phyloP scores from a whole-genome alignment of 2,113 vertebrate species.

The Epinephelus moara region DNA sequence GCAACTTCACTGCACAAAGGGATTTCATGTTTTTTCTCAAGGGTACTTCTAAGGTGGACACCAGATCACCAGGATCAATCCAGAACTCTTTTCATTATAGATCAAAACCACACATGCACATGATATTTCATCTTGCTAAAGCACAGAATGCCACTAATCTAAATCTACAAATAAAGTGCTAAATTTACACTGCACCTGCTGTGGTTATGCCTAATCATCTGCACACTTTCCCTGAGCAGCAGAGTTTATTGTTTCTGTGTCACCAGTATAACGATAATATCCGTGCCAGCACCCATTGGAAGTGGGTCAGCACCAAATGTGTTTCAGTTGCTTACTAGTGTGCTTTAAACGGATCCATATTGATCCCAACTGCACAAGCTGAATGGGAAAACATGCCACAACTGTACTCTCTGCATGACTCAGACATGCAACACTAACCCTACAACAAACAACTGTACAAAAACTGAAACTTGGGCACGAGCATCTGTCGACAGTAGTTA shows the following conservation, averaged over 20 bases:
- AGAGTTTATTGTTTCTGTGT: conserved; percentile 8
- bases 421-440: conserved; percentile 5
- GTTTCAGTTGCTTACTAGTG: conserved; percentile 22
- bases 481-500: not conserved
- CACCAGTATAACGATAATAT: conserved; percentile 33
- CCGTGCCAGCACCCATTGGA: conserved; percentile 32
- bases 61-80: not conserved
- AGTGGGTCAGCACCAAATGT: conserved; percentile 58
- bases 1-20: not conserved
- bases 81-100: not conserved
- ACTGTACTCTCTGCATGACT: not conserved
- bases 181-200: not conserved
- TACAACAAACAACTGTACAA: not conserved
- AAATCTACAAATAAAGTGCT: not conserved
- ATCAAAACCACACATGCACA: not conserved
- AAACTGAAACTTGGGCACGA: not conserved
- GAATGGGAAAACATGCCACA: not conserved
- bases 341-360: conserved; percentile 42
- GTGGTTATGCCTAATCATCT: conserved; percentile 7
- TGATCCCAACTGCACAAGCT: conserved; percentile 32
- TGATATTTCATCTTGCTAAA: not conserved
- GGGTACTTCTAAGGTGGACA: not conserved
- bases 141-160: not conserved
- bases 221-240: conserved; percentile 1
- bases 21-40: not conserved